These are phyloP conservation scores for Hiodon tergisus DNA, from an alignment of 2,113 vertebrate species.

Conservation along the genomic window DNA sequence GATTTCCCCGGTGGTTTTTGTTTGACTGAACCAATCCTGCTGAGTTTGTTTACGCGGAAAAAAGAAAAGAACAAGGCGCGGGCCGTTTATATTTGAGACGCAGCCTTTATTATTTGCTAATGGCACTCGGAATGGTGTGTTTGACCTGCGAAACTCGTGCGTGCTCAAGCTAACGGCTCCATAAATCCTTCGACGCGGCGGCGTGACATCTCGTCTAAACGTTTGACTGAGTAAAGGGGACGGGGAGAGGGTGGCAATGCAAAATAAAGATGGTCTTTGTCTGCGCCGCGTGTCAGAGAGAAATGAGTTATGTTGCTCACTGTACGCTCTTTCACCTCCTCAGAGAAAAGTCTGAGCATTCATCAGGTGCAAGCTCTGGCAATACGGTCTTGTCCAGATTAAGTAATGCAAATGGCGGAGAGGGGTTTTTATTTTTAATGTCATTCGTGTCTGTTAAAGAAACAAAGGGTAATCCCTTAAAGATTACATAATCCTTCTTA, in stretches of 20 bases:
- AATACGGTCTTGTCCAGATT: slow-evolving; percentile 45
- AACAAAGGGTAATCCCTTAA: not conserved
- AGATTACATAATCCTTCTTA: not conserved
- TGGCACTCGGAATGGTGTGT: slow-evolving; percentile 32
- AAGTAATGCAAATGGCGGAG: slow-evolving; percentile 20
- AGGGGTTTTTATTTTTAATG: not conserved
- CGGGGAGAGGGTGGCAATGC: slow-evolving; percentile 30
- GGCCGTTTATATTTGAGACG: slow-evolving; percentile 20
- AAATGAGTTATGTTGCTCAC: slow-evolving; percentile 38
- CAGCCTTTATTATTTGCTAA: slow-evolving; percentile 38
- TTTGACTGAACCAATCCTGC: slow-evolving; percentile 51
- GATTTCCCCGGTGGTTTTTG: slow-evolving; percentile 50
- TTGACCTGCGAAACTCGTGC: slow-evolving; percentile 35
- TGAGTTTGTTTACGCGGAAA: slow-evolving; percentile 42
- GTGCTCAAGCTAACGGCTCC: slow-evolving; percentile 30
- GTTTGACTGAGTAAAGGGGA: slow-evolving; percentile 36
- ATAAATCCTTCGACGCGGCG: slow-evolving; percentile 45
- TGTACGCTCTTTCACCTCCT: slow-evolving; percentile 19
- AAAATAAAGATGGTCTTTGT: slow-evolving; percentile 45
- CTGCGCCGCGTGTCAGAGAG: slow-evolving; percentile 24
- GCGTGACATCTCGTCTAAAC: slow-evolving; percentile 39
- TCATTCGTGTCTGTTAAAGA: not conserved
- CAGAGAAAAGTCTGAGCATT: slow-evolving; percentile 27
- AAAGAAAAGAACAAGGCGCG: slow-evolving; percentile 24
- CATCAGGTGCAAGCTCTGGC: slow-evolving; percentile 33